Evolutionary conservation across 2,797 vertebrate species (phyloP), one percentile per base, ranked within the genome.

Genomic region (Diplodus sargus): DNA sequence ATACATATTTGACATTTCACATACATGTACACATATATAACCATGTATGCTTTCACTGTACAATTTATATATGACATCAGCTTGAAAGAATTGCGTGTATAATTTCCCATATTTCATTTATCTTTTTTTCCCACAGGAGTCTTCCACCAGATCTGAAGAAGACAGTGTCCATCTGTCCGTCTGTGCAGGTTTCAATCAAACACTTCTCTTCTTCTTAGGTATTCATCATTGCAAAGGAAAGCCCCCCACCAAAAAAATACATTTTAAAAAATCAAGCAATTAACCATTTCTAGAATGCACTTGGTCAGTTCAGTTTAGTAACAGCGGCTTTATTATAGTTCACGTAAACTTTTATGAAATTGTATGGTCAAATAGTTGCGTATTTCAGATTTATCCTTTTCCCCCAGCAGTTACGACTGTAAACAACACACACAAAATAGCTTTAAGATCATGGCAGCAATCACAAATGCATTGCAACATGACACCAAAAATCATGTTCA

Each of bases 401-500:
- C 4, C 30, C 30, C 34, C 42, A 34, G 28, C 43, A 66, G 42
- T 23, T 49, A 25, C 8, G 12, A 54, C 12, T 45, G 22, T 74
- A 67, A 58, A 57, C 57, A 74, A 72, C 14, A 64, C 56, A 70
- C 39, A 61, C 39, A 58, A 23, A 58, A 22, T 2, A 18, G 39
- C 42, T 10, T 59, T 23, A 20, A 3, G 0, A 43, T 28, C 25
- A 61, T 82, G 57, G 51, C 61, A 23, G 66, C 28, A 59, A 34
- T 61, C 22, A 54, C 14, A 67, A 71, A 3, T 22, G 22, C 23
- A 13, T 30, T 42, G 53, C 30, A 28, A 49, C 20, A 17, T 63
- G 23, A 34, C 5, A 59, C 20, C 18, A 48, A 56, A 52, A 59
- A 43, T 25, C 11, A n/a, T 49, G 49, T 51, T 58, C 57, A 70